These are phyloP conservation scores for Drosophila pandora DNA, from an alignment of 1,140 invertebrate species.

Conservation along the genomic window DNA sequence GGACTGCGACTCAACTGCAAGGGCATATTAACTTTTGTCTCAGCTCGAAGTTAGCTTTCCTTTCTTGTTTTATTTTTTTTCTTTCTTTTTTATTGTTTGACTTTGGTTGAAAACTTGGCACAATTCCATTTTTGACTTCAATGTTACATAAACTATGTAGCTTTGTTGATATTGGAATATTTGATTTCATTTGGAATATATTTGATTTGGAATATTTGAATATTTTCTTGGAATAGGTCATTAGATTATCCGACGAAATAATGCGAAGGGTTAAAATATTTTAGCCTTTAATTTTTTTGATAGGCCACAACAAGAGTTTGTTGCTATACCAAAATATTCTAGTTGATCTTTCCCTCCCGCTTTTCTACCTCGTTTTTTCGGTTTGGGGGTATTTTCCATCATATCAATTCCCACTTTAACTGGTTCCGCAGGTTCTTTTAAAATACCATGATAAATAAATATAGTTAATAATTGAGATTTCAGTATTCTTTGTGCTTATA, in stretches of 20 bases:
- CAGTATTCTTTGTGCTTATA: not conserved
- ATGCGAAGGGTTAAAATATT: not conserved
- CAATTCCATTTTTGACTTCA: not conserved
- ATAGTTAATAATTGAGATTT: not conserved
- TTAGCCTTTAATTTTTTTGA: conserved; percentile 21
- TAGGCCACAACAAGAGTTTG: conserved; percentile 10
- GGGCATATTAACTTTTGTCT: too few species aligned
- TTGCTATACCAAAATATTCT: not conserved
- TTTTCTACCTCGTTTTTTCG: conserved; percentile 75
- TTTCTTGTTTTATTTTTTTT: conserved; percentile 43
- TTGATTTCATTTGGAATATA: too few species aligned
- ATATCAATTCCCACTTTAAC: conserved; percentile 2
- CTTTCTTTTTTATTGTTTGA: conserved; percentile 56
- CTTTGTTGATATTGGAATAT: conserved; percentile 19
- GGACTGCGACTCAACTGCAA: too few species aligned
- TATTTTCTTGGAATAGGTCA: not conserved
- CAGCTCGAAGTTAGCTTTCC: too few species aligned
- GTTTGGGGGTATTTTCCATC: conserved; percentile 33
- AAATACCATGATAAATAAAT: not conserved
- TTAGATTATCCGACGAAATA: not conserved
- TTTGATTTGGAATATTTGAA: too few species aligned
- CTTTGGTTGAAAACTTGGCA: conserved; percentile 15
- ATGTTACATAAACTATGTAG: conserved; percentile 47
- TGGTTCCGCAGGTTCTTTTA: not conserved
- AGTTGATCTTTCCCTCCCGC: conserved; percentile 68